Percentiles rank a stretch among this genome's conserved stretches.
These are phyloP conservation scores for Plutomurus gul DNA, from an alignment of 1,140 invertebrate genomes.

Conservation along the genomic window DNA sequence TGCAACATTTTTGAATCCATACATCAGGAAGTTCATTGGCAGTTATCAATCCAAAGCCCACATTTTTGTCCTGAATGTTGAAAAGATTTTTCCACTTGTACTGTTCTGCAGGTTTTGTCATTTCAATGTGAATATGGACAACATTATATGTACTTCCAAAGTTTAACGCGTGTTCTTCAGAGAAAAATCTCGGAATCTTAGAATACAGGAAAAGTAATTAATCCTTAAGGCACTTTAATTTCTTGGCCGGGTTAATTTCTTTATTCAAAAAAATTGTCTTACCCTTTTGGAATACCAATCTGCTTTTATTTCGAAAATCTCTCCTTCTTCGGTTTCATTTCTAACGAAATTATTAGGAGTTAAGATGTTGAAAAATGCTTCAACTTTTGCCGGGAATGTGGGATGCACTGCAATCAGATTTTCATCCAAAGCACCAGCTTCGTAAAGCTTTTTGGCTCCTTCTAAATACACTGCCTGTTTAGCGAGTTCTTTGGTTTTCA, in stretches of 20 bases:
- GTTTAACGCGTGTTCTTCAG: not conserved
- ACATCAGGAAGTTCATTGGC: not conserved
- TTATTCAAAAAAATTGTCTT: not conserved
- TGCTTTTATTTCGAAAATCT: not conserved
- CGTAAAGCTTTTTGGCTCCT: slow-evolving; percentile 69
- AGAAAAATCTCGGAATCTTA: not conserved
- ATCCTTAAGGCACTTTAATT: no score
- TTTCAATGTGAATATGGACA: not conserved
- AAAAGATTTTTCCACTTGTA: not conserved
- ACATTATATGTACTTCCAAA: not conserved
- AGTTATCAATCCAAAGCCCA: not conserved
- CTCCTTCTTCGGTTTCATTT: slow-evolving; percentile 55
- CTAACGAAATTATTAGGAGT: slow-evolving; percentile 61
- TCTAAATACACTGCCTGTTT: slow-evolving; percentile 80
- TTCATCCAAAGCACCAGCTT: slow-evolving; percentile 63
- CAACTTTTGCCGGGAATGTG: not conserved
- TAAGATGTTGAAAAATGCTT: slow-evolving; percentile 24
- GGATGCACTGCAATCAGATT: slow-evolving; percentile 62
- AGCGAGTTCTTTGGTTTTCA: slow-evolving; percentile 67
- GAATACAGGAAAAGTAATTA: not conserved
- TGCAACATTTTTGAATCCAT: no score
- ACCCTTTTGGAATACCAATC: not conserved
- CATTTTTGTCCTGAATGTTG: not conserved
- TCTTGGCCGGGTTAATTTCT: no score
- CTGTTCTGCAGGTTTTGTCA: not conserved